Base-by-base conservation (phyloP, 1,140 invertebrate genomes). In the Drosophila seguyi region DNA sequence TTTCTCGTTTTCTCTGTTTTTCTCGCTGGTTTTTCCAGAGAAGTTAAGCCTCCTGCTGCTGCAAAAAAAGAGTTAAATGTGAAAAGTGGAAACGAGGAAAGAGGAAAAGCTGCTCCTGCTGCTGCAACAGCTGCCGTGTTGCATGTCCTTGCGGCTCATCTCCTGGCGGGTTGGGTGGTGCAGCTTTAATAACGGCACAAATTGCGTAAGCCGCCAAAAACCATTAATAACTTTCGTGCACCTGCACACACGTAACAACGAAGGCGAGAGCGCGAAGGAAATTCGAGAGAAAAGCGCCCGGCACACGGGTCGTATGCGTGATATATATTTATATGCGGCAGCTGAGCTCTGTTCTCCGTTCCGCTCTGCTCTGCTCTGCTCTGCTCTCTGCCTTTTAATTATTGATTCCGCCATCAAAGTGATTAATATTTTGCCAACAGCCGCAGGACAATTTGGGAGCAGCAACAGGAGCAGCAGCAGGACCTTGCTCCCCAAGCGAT, bases 181-280 rank as follows among this genome's bases (percentile, higher is more conserved):
- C 61, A 71, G 61, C 76, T 80, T 88, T 88, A 87, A 88, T 88
- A 80, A 67, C 47, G 66, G 67, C 61, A 44, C 68, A 80, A 88
- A 88, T 87, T 84, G 75, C 62, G 83, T 87, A 77, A 79, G 83
- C 84, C 63, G 74, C 66, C 83, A 73, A 87, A 78, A 84, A 88
- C 71, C 83, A 87, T 87, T 87, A 87, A 87, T 83, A 88, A 86
- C 79, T 87, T 72, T 65, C 60, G 66, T 75, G 81, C 83, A 86
- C 83, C 83, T 86, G 83, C 65, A 79, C 65, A 79, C 31, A 27
- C 41, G 56, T 50, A 50, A 42, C 14, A 50, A 42, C 14, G 55
- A 36, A 60, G 45, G n/a, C 34, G 31, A 55, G 42, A 34, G n/a
- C 27, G n/a, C 48, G 20, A 55, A 55, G 52, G 52, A 50, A 60